A percentile compares a stretch with the other conserved stretches of the same genome.
Conservation (phyloP, 2,888 invertebrate species). For the Strigamia transsilvanica region DNA sequence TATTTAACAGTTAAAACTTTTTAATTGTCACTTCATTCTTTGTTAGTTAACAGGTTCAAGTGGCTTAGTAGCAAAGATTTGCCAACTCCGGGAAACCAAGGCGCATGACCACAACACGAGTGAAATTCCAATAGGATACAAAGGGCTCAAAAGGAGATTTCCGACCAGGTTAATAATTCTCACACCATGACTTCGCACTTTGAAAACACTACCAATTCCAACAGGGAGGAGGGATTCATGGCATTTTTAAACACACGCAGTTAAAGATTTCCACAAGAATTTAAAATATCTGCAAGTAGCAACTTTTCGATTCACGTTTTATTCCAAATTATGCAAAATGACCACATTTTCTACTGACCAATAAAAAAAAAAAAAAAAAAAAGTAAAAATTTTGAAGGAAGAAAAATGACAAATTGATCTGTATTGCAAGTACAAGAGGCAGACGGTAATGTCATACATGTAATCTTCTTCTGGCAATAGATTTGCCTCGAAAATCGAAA, state of each 20-base stretch:
- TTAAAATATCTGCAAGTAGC: background rate
- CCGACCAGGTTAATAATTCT: conserved; percentile 25
- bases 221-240: background rate
- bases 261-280: no score
- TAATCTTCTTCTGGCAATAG: conserved; percentile 46
- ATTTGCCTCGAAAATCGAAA: conserved; percentile 6
- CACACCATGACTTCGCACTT: background rate
- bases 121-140: conserved; percentile 35
- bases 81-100: background rate
- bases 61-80: background rate
- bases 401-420: conserved; percentile 28
- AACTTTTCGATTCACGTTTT: background rate
- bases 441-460: conserved; percentile 4
- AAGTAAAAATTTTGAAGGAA: background rate
- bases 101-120: conserved; percentile 23
- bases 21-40: background rate
- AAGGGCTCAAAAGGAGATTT: conserved; percentile 34
- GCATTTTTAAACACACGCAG: background rate
- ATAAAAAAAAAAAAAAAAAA: no score
- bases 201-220: conserved; percentile 8
- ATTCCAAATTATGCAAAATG: no score
- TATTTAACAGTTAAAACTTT: background rate
- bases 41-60: background rate
- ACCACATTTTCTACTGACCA: no score
- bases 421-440: background rate